phyloP scores from a whole-genome alignment of 2,113 vertebrate genomes.

The Phodopus roborovskii region DNA sequence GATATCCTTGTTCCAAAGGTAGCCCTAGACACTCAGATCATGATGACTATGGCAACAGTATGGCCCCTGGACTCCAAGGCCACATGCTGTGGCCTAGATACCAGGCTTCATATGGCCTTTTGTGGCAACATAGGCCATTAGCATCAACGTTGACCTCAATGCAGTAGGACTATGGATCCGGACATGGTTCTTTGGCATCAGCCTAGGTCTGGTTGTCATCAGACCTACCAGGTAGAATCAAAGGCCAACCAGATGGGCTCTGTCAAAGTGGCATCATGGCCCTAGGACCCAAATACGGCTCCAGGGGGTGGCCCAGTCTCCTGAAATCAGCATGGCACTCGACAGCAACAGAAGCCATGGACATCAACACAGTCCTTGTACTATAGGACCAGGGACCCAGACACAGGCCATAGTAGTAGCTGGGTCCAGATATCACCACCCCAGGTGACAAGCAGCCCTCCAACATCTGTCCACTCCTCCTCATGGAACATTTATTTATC shows the following conservation, averaged over 20 bases:
- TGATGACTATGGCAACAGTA: not conserved
- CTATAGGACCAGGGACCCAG: not conserved
- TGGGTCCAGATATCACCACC: not conserved
- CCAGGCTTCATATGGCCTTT: not conserved
- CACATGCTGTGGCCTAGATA: not conserved
- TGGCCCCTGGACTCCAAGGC: not conserved
- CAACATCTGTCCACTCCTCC: not conserved
- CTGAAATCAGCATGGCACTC: not conserved
- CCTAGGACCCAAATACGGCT: not conserved
- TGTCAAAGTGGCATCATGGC: rapidly evolving
- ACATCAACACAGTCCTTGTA: not conserved
- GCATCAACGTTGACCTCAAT: not conserved
- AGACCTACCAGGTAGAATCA: too few species aligned
- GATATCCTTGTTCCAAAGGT: not conserved
- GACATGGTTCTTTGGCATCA: not conserved
- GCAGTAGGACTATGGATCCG: not conserved
- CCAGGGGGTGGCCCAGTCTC: not conserved
- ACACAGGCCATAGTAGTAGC: not conserved
- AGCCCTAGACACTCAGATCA: not conserved
- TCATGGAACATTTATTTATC: not conserved
- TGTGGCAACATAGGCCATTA: not conserved
- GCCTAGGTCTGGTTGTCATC: not conserved
- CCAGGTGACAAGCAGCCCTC: not conserved
- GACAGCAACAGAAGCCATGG: not conserved
- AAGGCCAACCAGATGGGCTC: not conserved